Percentiles rank a stretch among this genome's conserved stretches.
These are phyloP conservation scores for Hemicentrotus pulcherrimus DNA, from an alignment of 35 echinoderm and acorn worm genomes.

Conservation along the genomic window DNA sequence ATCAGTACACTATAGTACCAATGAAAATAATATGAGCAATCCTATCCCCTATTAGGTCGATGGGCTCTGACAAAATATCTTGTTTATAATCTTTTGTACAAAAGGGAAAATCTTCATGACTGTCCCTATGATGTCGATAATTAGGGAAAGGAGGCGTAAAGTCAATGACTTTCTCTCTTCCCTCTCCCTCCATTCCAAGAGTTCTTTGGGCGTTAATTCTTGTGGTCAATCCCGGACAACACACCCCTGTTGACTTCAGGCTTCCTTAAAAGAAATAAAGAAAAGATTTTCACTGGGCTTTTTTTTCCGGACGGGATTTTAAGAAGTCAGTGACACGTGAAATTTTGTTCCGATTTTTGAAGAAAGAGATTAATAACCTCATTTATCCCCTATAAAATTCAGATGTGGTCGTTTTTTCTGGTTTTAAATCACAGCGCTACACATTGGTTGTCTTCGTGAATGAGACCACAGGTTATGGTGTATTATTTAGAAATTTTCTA, in stretches of 20 bases:
- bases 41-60: no score
- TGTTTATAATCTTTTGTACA: not conserved
- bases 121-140: not conserved
- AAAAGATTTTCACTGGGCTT: not conserved
- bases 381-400: not conserved
- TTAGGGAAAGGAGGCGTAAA: not conserved
- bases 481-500: not conserved
- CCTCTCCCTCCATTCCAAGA: not conserved
- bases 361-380: not conserved
- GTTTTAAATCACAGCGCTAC: not conserved
- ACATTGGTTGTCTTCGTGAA: not conserved
- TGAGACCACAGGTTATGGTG: not conserved
- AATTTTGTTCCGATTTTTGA: not conserved
- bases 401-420: not conserved
- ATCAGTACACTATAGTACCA: no score
- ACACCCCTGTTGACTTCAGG: conserved; percentile 8
- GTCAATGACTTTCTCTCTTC: conserved; percentile 2
- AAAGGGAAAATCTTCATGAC: not conserved
- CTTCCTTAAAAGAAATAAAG: not conserved
- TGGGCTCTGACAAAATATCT: no score
- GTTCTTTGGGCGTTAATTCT: not conserved
- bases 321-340: not conserved
- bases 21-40: no score
- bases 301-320: not conserved
- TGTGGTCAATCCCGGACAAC: conserved; percentile 6